These are phyloP conservation scores for Triops longicaudatus DNA, from an alignment of 1,140 invertebrate genomes.

Conservation along the genomic window DNA sequence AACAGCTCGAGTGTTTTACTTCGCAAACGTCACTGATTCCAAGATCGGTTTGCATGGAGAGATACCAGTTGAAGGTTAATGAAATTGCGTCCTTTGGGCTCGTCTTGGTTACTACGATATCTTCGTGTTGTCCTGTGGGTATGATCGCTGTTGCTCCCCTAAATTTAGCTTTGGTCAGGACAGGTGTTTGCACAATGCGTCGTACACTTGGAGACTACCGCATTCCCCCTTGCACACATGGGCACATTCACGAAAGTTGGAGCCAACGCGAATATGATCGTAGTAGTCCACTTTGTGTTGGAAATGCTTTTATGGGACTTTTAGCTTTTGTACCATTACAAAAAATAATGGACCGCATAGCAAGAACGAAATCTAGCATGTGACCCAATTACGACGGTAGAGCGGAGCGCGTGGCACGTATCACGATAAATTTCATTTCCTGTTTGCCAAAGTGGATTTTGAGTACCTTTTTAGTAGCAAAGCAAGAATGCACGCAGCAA, in stretches of 20 bases:
- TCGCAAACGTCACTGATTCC: too few relatives aligned
- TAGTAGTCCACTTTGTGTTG: neutral
- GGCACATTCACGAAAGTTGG: neutral
- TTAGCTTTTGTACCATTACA: too few relatives aligned
- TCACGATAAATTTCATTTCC: neutral
- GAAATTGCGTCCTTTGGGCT: too few relatives aligned
- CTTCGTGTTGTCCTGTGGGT: too few relatives aligned
- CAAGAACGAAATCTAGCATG: too few relatives aligned
- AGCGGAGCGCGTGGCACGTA: neutral
- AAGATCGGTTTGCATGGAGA: too few relatives aligned
- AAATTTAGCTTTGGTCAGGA: slow-evolving; percentile 1
- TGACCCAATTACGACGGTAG: neutral
- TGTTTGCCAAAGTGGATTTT: neutral
- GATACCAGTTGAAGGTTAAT: too few relatives aligned
- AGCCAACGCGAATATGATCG: neutral
- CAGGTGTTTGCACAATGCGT: slow-evolving; percentile 11
- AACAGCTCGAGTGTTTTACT: too few relatives aligned
- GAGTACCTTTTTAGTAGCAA: neutral
- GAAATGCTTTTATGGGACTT: too few relatives aligned
- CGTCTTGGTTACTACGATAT: too few relatives aligned
- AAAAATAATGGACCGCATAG: too few relatives aligned
- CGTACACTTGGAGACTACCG: neutral
- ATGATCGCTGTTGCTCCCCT: neutral
- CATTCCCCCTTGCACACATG: neutral
- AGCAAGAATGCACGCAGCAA: neutral